Base-by-base conservation (phyloP, 2,797 vertebrate genomes). In the Liparis tanakae region DNA sequence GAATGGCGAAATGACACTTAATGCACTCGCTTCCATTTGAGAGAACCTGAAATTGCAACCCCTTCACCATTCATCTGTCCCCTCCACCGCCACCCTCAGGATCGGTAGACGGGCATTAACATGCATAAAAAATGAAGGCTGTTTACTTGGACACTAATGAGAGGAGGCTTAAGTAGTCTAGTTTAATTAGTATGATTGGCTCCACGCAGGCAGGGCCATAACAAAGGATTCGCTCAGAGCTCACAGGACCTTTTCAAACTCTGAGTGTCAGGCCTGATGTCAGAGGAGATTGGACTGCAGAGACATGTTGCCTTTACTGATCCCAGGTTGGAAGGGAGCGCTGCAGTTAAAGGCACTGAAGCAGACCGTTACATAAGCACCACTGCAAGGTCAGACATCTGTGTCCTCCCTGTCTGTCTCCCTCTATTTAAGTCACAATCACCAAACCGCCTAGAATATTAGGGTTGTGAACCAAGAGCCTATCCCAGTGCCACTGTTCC, bases 51-150 rank as follows among this genome's bases (percentile, higher is more conserved):
- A 85, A 88, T 82, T 81, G 82, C 64, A 69, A 69, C 68, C 67
- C 81, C 72, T 80, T 81, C 72, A 70, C 86, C 85, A 53, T 66
- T 86, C 85, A 79, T 76, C 79, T 63, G 70, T 76, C 83, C 78
- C 67, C 69, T 81, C 80, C 64, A 41, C 73, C 41, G 15, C 74
- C 83, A 37, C 78, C 82, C 79, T 75, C 80, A 76, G 76, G 88
- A 83, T 73, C 93, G 91, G 92, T 92, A 95, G 94, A 93, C 93
- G 94, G 91, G 93, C 94, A 96, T 97, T 96, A 96, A 97, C 95
- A 96, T 96, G 94, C 94, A 94, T 96, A 93, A 94, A 95, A 95
- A 96, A 96, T 95, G 95, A 96, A 95, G 86, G 91, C 94, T 96
- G 94, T 96, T 97, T 96, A 96, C 95, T 94, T 83, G 93, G 92